phyloP scores from a whole-genome alignment of 2,797 vertebrate genomes.

The Myripristis murdjan region DNA sequence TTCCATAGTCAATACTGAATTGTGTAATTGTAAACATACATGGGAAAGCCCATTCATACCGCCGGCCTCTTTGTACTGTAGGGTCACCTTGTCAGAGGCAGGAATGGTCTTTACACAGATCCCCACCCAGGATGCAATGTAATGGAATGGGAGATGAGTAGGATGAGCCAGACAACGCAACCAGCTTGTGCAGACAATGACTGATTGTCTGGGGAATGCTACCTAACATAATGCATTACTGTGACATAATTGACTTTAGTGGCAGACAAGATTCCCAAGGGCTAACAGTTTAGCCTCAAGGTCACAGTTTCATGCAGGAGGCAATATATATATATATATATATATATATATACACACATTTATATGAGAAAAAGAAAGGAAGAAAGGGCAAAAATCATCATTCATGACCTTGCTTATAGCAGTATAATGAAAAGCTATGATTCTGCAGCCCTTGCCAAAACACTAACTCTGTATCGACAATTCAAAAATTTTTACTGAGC shows the following conservation, averaged over 20 bases:
- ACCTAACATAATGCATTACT: conserved; percentile 81
- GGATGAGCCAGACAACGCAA: conserved; percentile 64
- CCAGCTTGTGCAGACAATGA: conserved; percentile 80
- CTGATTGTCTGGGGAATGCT: conserved; percentile 74
- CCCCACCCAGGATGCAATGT: conserved; percentile 51
- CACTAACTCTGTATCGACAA: conserved; percentile 14
- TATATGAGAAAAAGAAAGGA: conserved; percentile 29
- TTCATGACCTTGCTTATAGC: conserved; percentile 54
- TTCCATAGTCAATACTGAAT: conserved; percentile 42
- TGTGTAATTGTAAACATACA: conserved; percentile 57
- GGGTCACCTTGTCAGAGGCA: conserved; percentile 80
- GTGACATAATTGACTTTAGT: conserved; percentile 83
- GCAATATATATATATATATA: conserved; percentile 1
- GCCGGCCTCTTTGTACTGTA: conserved; percentile 32
- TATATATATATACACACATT: too few relatives aligned
- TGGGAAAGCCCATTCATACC: conserved; percentile 26
- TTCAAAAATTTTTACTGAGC: conserved; percentile 23
- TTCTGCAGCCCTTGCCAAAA: conserved; percentile 5
- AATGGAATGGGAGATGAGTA: conserved; percentile 74
- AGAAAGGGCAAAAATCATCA: conserved; percentile 60
- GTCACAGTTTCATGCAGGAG: conserved; percentile 63
- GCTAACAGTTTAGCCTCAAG: conserved; percentile 71
- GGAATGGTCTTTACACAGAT: conserved; percentile 50
- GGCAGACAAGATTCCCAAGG: conserved; percentile 69
- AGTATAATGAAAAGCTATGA: conserved; percentile 7